Evolutionary conservation across 2,113 vertebrate genomes (phyloP).

Genomic region (Eupsittula cactorum): DNA sequence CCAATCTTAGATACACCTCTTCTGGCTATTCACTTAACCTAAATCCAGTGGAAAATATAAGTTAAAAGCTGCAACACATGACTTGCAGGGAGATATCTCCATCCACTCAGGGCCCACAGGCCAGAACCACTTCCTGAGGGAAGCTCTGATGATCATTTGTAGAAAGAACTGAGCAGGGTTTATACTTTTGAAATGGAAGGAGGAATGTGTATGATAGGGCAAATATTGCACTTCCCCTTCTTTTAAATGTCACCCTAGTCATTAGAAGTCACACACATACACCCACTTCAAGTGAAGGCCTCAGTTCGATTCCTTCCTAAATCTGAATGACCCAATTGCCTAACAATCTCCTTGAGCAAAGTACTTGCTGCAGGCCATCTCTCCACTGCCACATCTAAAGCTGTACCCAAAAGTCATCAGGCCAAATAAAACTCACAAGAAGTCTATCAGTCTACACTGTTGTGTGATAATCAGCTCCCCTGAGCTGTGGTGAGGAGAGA

Average conservation of each 20-base stretch:
- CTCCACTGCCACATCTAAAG: not conserved
- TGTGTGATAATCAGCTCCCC: not conserved
- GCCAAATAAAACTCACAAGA: not conserved
- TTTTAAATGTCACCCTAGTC: not conserved
- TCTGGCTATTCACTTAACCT: not conserved
- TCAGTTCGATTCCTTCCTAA: not conserved
- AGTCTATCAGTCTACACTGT: not conserved
- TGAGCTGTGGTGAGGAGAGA: not conserved
- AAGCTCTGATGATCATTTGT: not conserved
- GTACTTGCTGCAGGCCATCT: not conserved
- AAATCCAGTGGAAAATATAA: not conserved
- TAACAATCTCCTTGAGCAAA: not conserved
- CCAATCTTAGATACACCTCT: not conserved
- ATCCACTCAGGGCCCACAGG: not conserved
- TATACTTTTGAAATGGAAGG: not conserved
- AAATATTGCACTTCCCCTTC: not conserved
- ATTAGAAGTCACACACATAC: not conserved
- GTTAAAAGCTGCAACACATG: not conserved
- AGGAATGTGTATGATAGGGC: not conserved
- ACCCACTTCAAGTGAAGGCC: not conserved
- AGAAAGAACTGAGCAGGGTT: not conserved
- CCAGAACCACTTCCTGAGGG: not conserved
- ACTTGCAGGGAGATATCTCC: not conserved
- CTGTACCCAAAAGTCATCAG: not conserved
- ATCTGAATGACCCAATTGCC: not conserved